These are phyloP conservation scores for Picus viridis DNA, from an alignment of 2,797 vertebrate species.

Conservation along the genomic window DNA sequence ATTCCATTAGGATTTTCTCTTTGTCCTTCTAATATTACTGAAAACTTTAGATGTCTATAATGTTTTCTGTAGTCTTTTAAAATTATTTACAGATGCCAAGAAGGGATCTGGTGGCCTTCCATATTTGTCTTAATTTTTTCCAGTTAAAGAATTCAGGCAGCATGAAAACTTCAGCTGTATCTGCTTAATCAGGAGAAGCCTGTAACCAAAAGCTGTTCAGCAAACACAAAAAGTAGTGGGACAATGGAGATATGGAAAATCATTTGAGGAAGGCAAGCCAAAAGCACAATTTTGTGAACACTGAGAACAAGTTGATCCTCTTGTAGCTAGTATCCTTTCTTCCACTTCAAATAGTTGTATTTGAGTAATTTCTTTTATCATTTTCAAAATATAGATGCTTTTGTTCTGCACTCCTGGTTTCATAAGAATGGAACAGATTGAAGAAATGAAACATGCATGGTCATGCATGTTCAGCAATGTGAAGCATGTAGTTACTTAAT, in stretches of 20 bases:
- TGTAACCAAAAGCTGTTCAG: constrained; percentile 2
- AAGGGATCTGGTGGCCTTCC: neutral
- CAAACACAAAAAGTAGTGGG: neutral
- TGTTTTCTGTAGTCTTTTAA: neutral
- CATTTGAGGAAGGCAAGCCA: neutral
- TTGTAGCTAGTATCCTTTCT: neutral
- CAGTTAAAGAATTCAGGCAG: constrained; percentile 20
- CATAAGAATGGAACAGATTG: neutral
- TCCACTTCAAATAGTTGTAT: neutral
- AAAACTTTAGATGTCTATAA: constrained; percentile 7
- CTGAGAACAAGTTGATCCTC: neutral
- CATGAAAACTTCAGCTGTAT: constrained; percentile 12
- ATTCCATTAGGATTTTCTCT: neutral
- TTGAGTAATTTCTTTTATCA: neutral
- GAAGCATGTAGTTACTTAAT: neutral
- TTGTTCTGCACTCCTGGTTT: neutral
- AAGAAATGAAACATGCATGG: neutral
- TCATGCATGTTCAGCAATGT: neutral
- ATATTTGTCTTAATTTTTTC: constrained; percentile 48
- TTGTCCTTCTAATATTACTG: neutral
- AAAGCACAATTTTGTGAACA: neutral
- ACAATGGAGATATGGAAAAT: neutral
- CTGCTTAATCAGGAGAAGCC: constrained; percentile 19
- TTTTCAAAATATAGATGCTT: neutral
- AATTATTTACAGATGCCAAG: constrained; percentile 48